Conservation (phyloP, 2,888 invertebrate genomes). For the Melanchra persicariae region DNA sequence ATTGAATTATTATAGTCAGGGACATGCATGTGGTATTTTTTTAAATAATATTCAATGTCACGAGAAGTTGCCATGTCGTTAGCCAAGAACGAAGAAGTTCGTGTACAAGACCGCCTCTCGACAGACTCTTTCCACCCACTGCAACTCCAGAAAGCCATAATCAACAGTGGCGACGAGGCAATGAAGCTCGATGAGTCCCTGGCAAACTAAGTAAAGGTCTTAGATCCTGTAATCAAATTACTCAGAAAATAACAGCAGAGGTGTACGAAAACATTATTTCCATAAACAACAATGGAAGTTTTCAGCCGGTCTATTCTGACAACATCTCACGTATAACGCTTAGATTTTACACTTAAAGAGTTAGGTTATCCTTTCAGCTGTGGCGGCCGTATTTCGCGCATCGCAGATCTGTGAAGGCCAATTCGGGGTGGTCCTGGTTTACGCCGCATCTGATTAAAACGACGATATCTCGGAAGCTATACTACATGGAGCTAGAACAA, state of each 20-base stretch:
- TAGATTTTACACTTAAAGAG: too few relatives aligned
- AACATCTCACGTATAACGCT: too few relatives aligned
- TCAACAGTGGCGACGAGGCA: background rate
- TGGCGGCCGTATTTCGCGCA: too few relatives aligned
- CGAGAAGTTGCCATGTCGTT: background rate
- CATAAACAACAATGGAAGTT: too few relatives aligned
- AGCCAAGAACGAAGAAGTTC: background rate
- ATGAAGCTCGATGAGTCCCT: background rate
- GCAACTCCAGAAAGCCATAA: background rate
- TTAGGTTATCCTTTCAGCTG: too few relatives aligned
- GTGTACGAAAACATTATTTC: background rate
- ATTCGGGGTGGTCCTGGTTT: too few relatives aligned
- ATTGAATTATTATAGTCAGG: conserved; percentile 27
- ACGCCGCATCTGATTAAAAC: too few relatives aligned
- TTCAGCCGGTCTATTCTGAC: too few relatives aligned
- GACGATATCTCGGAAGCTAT: too few relatives aligned
- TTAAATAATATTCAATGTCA: background rate
- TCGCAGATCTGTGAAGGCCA: too few relatives aligned
- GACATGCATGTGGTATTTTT: background rate
- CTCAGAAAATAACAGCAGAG: background rate
- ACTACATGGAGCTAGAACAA: too few relatives aligned
- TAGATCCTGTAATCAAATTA: background rate
- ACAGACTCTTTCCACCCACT: background rate
- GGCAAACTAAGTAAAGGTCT: background rate
- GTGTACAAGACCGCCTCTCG: background rate